Evolutionary conservation across 2,888 invertebrate species (phyloP), one percentile per base, ranked within the genome.

Genomic region (Eurytoma adleriae): DNA sequence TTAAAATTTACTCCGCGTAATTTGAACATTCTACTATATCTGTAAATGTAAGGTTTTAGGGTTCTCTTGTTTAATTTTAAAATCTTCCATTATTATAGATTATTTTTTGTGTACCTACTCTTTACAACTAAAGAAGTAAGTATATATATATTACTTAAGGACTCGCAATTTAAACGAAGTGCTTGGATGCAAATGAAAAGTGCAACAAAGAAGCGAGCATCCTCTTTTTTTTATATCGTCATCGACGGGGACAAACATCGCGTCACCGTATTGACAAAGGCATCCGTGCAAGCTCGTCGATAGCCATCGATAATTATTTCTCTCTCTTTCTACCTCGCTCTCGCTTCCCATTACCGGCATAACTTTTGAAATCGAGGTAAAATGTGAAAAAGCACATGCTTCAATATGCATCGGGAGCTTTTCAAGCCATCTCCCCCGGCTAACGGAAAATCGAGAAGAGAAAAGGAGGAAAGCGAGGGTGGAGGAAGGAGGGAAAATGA

Each of bases 281-380:
- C 66, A 66, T 52, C 24, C 48, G 30, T 20, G 64, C 64, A 27
- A 30, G 27, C 48, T 59, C 57, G 50, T 61, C 74, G 66, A 74
- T 74, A 74, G 57, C 67, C 74, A 74, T 74, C 74, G 74, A 74
- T 67, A 74, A 74, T 74, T 74, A 74, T 74, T 74, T 57, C 20
- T 14, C 67, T n/a, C 16, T 27, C 62, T 2, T 16, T 13, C 56
- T 7, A 14, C 3, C 2, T 2, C 59, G 16, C 59, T 3, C 24
- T 40, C 54, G 24, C 52, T 52, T 7, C 27, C n/a, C 50, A 66
- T 66, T 68, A 56, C 56, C 13, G 68, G 18, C 20, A 66, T 56
- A 74, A 74, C 66, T 57, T 67, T 74, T 67, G 57, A 57, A 74
- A 74, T 67, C 67, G 57, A 67, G 24, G 57, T 74, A 48, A 71